Percentiles rank a stretch among this genome's conserved stretches.
phyloP scores from a whole-genome alignment of 2,888 invertebrate species.

The Drosophila niveifrons region DNA sequence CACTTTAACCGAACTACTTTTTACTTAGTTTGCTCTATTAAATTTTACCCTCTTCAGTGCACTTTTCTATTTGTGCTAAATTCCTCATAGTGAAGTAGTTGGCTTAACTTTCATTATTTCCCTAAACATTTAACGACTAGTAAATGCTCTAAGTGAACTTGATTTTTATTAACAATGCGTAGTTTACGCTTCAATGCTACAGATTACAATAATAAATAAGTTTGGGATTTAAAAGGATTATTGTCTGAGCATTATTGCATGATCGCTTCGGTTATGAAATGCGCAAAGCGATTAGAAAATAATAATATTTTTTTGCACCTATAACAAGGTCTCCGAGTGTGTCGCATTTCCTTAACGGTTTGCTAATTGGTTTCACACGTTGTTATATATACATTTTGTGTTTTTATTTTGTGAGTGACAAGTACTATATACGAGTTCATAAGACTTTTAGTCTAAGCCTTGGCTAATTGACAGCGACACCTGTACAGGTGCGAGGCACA shows the following conservation, averaged over 20 bases:
- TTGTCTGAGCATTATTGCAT: background rate
- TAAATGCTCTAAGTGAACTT: background rate
- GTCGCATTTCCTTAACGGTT: conserved; percentile 43
- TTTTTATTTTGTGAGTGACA: conserved; percentile 44
- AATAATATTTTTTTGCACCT: conserved; percentile 6
- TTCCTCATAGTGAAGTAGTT: background rate
- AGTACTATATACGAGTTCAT: conserved; percentile 27
- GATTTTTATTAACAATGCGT: background rate
- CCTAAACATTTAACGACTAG: background rate
- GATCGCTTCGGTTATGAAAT: conserved; percentile 3
- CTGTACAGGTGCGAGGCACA: conserved; percentile 32
- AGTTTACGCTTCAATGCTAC: background rate
- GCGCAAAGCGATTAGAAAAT: conserved; percentile 20
- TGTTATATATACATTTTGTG: conserved; percentile 3
- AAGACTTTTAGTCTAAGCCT: conserved; percentile 32
- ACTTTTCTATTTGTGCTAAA: conserved; percentile 1
- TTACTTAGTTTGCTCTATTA: background rate
- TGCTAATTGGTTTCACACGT: conserved; percentile 54
- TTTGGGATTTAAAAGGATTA: conserved; percentile 27
- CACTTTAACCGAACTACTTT: conserved; percentile 9
- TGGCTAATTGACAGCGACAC: conserved; percentile 43
- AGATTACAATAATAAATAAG: background rate
- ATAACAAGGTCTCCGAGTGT: conserved; percentile 23
- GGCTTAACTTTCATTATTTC: background rate
- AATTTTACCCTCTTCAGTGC: background rate